Evolutionary conservation across 2,113 vertebrate species (phyloP).

Genomic region (Ardeotis arabs): DNA sequence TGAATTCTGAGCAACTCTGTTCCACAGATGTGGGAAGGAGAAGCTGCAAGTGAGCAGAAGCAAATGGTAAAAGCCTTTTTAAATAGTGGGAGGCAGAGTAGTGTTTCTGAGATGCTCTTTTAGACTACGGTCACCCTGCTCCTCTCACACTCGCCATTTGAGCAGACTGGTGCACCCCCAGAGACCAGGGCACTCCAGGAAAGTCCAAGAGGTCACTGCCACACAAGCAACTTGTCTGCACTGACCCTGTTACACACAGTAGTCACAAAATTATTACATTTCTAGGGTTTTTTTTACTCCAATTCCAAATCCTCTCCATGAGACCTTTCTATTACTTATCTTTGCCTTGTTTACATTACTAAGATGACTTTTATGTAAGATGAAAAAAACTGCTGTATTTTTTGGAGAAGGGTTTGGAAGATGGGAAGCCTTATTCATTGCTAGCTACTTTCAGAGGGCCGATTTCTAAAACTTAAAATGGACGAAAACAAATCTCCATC

Average conservation of each 20-base stretch:
- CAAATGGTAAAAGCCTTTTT: not conserved
- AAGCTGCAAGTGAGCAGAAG: not conserved
- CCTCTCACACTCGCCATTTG: not conserved
- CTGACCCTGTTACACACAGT: fast-evolving
- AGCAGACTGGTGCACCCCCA: not conserved
- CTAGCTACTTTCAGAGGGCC: not conserved
- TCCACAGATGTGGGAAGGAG: not conserved
- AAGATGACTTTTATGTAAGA: not conserved
- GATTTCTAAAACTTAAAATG: not conserved
- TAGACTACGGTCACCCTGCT: not conserved
- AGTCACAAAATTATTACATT: not conserved
- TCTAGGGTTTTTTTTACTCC: not conserved
- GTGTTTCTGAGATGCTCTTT: not conserved
- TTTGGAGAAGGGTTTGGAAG: not conserved
- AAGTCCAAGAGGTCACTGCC: fast-evolving
- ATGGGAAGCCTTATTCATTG: not conserved
- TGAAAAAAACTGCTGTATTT: not conserved
- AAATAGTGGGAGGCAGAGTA: fast-evolving
- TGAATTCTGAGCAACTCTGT: not conserved
- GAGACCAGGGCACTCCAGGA: fast-evolving
- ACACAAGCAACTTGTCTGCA: not conserved
- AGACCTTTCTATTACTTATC: not conserved
- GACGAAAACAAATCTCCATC: not conserved
- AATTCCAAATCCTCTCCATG: not conserved
- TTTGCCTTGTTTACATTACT: not conserved